Evolutionary conservation across 2,888 invertebrate species (phyloP).

Genomic region (Sinopyrophorus schimmeli): DNA sequence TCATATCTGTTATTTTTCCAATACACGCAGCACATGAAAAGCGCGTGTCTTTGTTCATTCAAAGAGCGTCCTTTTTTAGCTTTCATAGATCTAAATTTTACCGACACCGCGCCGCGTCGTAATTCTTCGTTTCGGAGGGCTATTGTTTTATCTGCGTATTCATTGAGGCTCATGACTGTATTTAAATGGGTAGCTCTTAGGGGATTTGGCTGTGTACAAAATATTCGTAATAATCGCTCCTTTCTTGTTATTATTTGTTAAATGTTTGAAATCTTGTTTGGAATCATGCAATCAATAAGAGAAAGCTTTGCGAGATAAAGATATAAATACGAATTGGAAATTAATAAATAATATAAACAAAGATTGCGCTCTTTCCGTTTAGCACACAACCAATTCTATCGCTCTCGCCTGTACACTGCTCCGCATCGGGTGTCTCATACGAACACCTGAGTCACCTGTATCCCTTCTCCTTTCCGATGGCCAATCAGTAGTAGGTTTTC

Average conservation of each 20-base stretch:
- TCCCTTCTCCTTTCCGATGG: slow-evolving; percentile 45
- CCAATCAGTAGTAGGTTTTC: slow-evolving; percentile 42
- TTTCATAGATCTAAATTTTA: neutral
- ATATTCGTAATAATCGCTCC: too few species aligned
- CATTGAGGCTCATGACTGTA: slow-evolving; percentile 20
- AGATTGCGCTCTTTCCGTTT: slow-evolving; percentile 9
- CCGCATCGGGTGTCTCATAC: slow-evolving; percentile 32
- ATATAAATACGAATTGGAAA: too few species aligned
- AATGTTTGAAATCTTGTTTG: too few species aligned
- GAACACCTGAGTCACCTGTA: slow-evolving; percentile 44
- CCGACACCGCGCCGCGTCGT: slow-evolving; percentile 7
- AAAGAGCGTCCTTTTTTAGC: slow-evolving; percentile 7
- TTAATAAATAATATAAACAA: too few species aligned
- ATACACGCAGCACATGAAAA: slow-evolving; percentile 17
- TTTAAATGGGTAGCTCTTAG: slow-evolving; percentile 19
- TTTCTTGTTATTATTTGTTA: too few species aligned
- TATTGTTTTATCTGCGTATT: slow-evolving; percentile 28
- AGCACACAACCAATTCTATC: slow-evolving; percentile 25
- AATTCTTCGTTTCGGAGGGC: slow-evolving; percentile 16
- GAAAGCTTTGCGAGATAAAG: too few species aligned
- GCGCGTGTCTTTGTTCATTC: neutral
- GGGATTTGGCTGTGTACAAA: slow-evolving; percentile 13
- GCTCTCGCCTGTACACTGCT: slow-evolving; percentile 23
- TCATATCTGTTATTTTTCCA: slow-evolving; percentile 23
- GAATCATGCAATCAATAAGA: too few species aligned